Conservation (phyloP, 2,888 invertebrate species). For the Chrysodeixis includens region DNA sequence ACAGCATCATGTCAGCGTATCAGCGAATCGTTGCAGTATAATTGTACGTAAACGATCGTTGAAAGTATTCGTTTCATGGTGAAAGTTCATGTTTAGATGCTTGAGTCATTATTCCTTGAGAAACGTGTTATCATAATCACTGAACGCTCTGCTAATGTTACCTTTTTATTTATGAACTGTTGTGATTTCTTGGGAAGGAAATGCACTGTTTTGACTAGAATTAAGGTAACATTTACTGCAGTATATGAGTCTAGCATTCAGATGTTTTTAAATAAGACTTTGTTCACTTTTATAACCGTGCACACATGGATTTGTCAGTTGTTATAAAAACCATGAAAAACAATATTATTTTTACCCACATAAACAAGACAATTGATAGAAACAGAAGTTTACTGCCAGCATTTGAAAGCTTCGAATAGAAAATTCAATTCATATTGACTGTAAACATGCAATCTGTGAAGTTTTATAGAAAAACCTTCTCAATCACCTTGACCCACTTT, state of each 20-base stretch:
- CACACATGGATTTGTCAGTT: too few relatives aligned
- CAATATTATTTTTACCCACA: background rate
- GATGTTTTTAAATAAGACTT: too few relatives aligned
- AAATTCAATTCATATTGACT: slow-evolving; percentile 26
- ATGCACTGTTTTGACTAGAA: too few relatives aligned
- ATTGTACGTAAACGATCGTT: slow-evolving; percentile 47
- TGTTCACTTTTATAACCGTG: too few relatives aligned
- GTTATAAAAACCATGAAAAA: background rate
- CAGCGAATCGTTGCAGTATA: slow-evolving; percentile 47
- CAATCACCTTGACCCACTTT: slow-evolving; percentile 42
- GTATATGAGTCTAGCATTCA: too few relatives aligned
- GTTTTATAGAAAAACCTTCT: slow-evolving; percentile 42
- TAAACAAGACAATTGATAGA: slow-evolving; percentile 12
- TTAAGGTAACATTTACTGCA: too few relatives aligned
- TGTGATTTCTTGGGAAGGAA: background rate
- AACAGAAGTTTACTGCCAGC: slow-evolving; percentile 23
- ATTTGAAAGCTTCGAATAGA: slow-evolving; percentile 32
- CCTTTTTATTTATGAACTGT: background rate
- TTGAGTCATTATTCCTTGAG: slow-evolving; percentile 5
- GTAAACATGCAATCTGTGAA: slow-evolving; percentile 39
- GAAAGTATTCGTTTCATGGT: slow-evolving; percentile 13
- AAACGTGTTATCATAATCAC: slow-evolving; percentile 2
- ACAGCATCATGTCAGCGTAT: slow-evolving; percentile 59
- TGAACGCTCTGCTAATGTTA: slow-evolving; percentile 5
- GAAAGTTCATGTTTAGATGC: slow-evolving; percentile 22